Base-by-base conservation (phyloP, 2,113 vertebrate species). In the Tragelaphus scriptus region DNA sequence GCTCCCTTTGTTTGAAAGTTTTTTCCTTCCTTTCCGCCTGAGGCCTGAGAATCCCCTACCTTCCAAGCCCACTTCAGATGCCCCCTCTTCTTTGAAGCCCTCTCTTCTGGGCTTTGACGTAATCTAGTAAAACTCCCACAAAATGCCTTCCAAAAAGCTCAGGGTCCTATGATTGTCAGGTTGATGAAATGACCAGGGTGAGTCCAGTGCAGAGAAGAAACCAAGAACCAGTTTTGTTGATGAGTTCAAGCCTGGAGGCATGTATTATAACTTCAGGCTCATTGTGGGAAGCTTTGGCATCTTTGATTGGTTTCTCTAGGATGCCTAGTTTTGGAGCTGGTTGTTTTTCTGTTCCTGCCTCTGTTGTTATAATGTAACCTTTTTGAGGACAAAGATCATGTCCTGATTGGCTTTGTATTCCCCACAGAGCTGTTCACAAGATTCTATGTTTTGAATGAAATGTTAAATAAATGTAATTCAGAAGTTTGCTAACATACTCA, bases 191-290 rank as follows among this genome's bases (percentile, higher is more conserved):
- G 36, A n/a, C 28, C 61, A 11, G 12, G 17, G 40, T 19, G 47
- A 63, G 53, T 40, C 47, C 32, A n/a, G 26, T 10, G 6, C 6
- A 25, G 71, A 90, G 71, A 56, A 6, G 4, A 53, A 87, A 40
- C 63, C 30, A 3, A 13, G 25, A 49, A 19, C 16, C 7, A 14
- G 1, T 6, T n/a, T 36, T 47, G 9, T 36, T 32, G 53, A 56
- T 17, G 0, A 49, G 19, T 28, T 90, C 56, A 5, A 47, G 32
- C 30, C 16, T 1, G 14, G 5, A 1, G 40, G 51, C 12, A 15
- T 2, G 14, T 3, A 0, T 7, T 19, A 1, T 2, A 6, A 30
- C 10, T 6, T 77, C 21, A n/a, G 40, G 77, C 2, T 2, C n/a
- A 3, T 47, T 19, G 2, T 12, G 13, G 7, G 11, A 59, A 44